Evolutionary conservation across 1,140 invertebrate genomes (phyloP).

Genomic region (Contarinia nasturtii): DNA sequence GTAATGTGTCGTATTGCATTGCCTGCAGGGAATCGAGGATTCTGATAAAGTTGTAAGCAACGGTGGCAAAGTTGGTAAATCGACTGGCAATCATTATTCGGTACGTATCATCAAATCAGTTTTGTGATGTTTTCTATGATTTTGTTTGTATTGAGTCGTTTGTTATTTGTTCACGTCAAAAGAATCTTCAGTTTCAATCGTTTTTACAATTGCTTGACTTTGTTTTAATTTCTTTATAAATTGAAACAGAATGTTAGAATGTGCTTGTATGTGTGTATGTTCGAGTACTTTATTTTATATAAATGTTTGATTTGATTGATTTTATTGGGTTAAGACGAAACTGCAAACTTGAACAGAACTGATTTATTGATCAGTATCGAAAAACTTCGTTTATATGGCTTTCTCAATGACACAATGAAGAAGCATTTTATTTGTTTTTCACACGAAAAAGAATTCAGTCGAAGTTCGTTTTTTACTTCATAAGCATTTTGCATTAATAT

Average conservation of each 20-base stretch:
- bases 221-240: too few relatives aligned
- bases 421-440: background rate
- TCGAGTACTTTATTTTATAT: too few relatives aligned
- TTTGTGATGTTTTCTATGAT: constrained; percentile 1
- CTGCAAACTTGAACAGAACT: constrained; percentile 7
- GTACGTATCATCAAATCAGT: constrained; percentile 27
- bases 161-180: too few relatives aligned
- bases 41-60: constrained; percentile 10
- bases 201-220: too few relatives aligned
- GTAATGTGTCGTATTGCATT: background rate
- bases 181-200: too few relatives aligned
- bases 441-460: background rate
- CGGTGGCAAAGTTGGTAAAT: constrained; percentile 26
- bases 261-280: too few relatives aligned
- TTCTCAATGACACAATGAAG: background rate
- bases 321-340: too few relatives aligned
- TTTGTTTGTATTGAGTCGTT: too few relatives aligned
- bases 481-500: background rate
- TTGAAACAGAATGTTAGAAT: too few relatives aligned
- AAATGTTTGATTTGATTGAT: too few relatives aligned
- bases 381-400: constrained; percentile 7
- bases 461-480: background rate
- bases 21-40: constrained; percentile 23
- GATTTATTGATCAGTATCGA: constrained; percentile 26
- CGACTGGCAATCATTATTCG: constrained; percentile 24